phyloP scores from a whole-genome alignment of 1,140 invertebrate species.

The Penaeus japonicus region DNA sequence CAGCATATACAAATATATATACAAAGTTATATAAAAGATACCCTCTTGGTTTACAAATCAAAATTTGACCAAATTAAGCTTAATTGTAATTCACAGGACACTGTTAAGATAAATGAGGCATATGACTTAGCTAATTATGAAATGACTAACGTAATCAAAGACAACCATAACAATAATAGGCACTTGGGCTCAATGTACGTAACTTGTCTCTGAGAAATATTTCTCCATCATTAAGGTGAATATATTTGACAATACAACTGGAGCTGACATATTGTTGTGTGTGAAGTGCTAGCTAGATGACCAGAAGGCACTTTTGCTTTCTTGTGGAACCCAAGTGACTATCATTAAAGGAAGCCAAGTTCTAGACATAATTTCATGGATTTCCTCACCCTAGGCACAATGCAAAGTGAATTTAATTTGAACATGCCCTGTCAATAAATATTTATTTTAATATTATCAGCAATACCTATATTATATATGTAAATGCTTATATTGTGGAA shows the following conservation, averaged over 20 bases:
- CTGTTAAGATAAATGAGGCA: conserved; percentile 21
- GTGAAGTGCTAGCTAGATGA: neutral
- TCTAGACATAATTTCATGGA: no score
- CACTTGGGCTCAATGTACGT: no score
- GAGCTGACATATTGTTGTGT: neutral
- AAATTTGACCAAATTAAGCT: conserved; percentile 41
- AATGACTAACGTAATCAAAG: neutral
- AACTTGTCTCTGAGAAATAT: no score
- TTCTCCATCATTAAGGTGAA: no score
- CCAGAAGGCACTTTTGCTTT: neutral
- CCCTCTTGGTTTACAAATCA: conserved; percentile 37
- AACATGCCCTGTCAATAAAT: no score
- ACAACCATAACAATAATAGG: neutral
- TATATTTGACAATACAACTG: neutral
- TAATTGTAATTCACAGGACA: conserved; percentile 28
- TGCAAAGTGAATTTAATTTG: no score
- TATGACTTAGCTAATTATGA: neutral
- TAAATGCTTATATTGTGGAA: neutral
- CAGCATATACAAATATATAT: conserved; percentile 52
- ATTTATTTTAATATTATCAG: neutral
- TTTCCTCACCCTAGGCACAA: no score
- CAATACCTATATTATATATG: neutral
- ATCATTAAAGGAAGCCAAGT: conserved; percentile 6
- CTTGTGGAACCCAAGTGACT: conserved; percentile 7
- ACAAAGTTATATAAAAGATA: conserved; percentile 54